Conservation (phyloP, 2,113 vertebrate genomes). For the Cheirogaleus medius region DNA sequence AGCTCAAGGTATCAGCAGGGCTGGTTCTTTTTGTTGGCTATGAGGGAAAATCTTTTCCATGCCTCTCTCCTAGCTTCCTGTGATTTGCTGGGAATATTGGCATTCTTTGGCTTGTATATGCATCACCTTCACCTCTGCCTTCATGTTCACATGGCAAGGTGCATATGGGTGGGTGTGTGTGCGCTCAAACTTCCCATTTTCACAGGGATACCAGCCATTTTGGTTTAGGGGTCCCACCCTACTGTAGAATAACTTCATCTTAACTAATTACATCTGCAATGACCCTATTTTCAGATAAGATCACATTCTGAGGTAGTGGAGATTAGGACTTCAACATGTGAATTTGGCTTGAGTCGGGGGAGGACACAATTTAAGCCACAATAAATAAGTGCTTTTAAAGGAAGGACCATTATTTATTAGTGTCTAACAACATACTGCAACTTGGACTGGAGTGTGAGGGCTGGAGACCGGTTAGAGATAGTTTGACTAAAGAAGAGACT, state of each 20-base stretch:
- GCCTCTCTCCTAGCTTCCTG: background rate
- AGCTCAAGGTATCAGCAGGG: background rate
- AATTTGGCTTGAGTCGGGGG: background rate
- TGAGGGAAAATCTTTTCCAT: background rate
- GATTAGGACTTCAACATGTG: background rate
- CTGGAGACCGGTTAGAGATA: background rate
- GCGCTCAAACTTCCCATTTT: background rate
- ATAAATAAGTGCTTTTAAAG: background rate
- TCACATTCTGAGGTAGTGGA: background rate
- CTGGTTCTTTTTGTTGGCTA: background rate
- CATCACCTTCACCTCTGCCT: background rate
- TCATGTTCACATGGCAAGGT: background rate
- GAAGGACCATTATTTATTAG: background rate
- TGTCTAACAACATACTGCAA: background rate
- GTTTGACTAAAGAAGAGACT: background rate
- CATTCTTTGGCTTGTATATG: background rate
- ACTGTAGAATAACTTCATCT: background rate
- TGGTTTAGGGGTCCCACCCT: background rate
- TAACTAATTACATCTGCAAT: background rate
- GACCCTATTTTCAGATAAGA: background rate
- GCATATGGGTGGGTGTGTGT: background rate
- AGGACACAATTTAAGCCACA: background rate
- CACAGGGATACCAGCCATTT: background rate
- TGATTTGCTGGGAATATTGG: background rate
- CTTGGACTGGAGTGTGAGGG: background rate